Conservation (phyloP, 2,797 vertebrate species). For the Eurystomus glaucurus region DNA sequence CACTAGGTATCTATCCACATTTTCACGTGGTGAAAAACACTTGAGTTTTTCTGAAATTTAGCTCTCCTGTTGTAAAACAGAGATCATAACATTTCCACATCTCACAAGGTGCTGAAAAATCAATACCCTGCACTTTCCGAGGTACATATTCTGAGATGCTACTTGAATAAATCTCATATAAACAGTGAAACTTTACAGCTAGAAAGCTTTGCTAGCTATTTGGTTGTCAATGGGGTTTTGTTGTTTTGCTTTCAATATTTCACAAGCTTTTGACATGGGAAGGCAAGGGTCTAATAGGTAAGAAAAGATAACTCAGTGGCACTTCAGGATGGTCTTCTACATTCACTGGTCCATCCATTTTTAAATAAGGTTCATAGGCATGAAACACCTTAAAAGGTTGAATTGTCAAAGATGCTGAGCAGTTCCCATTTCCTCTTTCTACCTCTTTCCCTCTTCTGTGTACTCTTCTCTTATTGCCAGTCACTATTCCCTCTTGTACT, state of each 20-base stretch:
- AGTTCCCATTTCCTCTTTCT: not conserved
- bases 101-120: not conserved
- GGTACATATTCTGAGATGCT: not conserved
- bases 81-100: rapidly evolving
- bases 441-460: not conserved
- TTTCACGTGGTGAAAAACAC: not conserved
- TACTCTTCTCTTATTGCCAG: not conserved
- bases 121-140: not conserved
- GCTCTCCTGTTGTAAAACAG: not conserved
- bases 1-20: not conserved
- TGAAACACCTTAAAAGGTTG: not conserved
- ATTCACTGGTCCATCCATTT: not conserved
- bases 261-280: not conserved
- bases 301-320: not conserved
- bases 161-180: not conserved
- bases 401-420: not conserved
- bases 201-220: not conserved
- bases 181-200: not conserved
- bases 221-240: not conserved
- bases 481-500: not conserved
- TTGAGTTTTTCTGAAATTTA: not conserved
- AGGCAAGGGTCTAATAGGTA: not conserved
- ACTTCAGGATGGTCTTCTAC: not conserved
- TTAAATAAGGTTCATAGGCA: not conserved
- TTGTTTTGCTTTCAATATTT: not conserved